phyloP scores from a whole-genome alignment of 2,888 invertebrate genomes.

The Dorcus parallelipipedus region DNA sequence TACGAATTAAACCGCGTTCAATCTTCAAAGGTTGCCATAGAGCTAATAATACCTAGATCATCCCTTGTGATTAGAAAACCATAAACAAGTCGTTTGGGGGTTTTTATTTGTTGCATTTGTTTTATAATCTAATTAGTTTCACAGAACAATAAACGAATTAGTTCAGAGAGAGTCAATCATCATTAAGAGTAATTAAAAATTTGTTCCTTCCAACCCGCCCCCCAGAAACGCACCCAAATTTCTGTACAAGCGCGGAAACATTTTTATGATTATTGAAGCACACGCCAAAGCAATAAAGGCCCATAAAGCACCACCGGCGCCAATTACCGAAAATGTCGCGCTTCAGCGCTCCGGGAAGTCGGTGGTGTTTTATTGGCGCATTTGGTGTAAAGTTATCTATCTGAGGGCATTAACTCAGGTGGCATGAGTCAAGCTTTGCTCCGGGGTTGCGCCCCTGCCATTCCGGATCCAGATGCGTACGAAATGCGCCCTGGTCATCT shows the following conservation, averaged over 20 bases:
- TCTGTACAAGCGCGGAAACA: not conserved
- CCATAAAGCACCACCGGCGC: slow-evolving; percentile 11
- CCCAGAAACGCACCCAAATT: too few relatives aligned
- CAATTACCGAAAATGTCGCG: slow-evolving; percentile 6
- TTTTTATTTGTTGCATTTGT: too few relatives aligned
- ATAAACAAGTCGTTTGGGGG: too few relatives aligned
- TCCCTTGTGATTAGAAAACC: too few relatives aligned
- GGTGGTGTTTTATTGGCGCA: slow-evolving; percentile 32
- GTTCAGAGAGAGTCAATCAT: too few relatives aligned
- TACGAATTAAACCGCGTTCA: too few relatives aligned
- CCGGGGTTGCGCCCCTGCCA: slow-evolving; percentile 26
- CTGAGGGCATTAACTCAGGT: slow-evolving; percentile 24
- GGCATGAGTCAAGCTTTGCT: slow-evolving; percentile 23
- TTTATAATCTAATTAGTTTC: too few relatives aligned
- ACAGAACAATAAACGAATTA: too few relatives aligned
- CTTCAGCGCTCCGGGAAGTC: slow-evolving; percentile 22
- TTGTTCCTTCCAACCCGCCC: too few relatives aligned
- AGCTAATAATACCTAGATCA: too few relatives aligned
- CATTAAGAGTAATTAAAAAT: too few relatives aligned
- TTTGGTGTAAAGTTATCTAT: slow-evolving; percentile 30
- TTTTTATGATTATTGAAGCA: slow-evolving; percentile 11
- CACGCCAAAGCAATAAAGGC: slow-evolving; percentile 13
- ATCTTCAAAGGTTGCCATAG: too few relatives aligned
- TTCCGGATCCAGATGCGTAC: slow-evolving; percentile 30
- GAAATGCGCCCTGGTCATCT: slow-evolving; percentile 10